Evolutionary conservation across 2,888 invertebrate genomes (phyloP), one percentile per base, ranked within the genome.

Genomic region (Ceraclea dissimilis): DNA sequence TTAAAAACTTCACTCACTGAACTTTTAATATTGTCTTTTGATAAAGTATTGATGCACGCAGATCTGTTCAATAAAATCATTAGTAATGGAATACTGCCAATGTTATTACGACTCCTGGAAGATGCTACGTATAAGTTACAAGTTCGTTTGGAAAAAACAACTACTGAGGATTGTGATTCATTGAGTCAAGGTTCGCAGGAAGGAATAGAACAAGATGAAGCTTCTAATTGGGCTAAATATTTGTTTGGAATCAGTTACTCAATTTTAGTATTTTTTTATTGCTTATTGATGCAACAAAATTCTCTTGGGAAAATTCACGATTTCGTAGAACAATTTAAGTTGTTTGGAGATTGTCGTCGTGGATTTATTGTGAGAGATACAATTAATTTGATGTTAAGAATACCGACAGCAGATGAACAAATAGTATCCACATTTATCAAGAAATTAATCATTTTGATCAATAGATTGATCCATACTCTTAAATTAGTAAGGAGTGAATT

Each of bases 191-290:
- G 33, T 6, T 20, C 22, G 22, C 52, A 20, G 26, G 17, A 22
- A 11, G 8, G 2, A 16, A 33, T 51, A 5, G 56, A 56, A 54
- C 26, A 46, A 19, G 49, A 49, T 57, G 80, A 81, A 66, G 74
- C 79, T 10, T 72, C 74, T 18, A 71, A 79, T 61, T 66, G 79
- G 62, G 79, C 82, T 63, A 79, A 80, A 66, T 82, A 80, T 62
- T 74, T 83, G 2, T 83, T 82, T 66, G 82, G 81, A 1, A 73
- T 80, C 2, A 76, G 78, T 11, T 82, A 81, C 63, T 81, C 79
- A 0, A 73, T 81, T 43, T 73, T 80, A 1, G 79, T 80, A 1
- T 81, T 82, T 66, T 76, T 83, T 54, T 80, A 82, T 62, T 79
- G 80, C 57, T 66, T 83, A 6, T 65, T 83, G 22, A 77, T 80